Base-by-base conservation (phyloP, 2,888 invertebrate species). In the Parelbella ahira region DNA sequence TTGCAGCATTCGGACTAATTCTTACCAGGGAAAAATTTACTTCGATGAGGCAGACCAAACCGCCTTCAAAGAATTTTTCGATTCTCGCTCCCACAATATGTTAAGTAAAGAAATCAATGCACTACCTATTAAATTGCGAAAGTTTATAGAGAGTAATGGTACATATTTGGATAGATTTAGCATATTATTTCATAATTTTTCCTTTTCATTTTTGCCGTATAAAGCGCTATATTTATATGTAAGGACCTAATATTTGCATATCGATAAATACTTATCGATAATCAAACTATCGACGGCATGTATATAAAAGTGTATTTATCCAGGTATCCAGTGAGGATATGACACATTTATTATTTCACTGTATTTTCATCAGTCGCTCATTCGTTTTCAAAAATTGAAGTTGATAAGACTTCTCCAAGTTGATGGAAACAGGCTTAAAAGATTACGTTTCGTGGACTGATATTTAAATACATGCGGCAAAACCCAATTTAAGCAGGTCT, bases 121-220 rank as follows among this genome's bases (percentile, higher is more conserved):
- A 27, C 38, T 43, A 43, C 34, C 36, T 25, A 34, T 39, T 34
- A 45, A 12, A 33, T 24, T 9, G 34, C 15, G 25, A 25, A 25
- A 25, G 27, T 11, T 2, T 15, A 28, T 28, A 27, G 11, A 37
- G 5, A 37, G 8, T 21, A 37, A 24, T 20, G 37, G 19, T 37
- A 7, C 28, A 37, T 37, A 27, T 28, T 37, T 37, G 19, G 27
- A 37, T 28, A 12, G 29, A 37, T 10, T 37, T 15, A 37, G 29
- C 21, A 29, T 37, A 37, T 25, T 37, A 27, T 25, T 18, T 11
- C 19, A 24, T 4, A 12, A n/a, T 13, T 2, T 12, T 15, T 15
- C 15, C 15, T 27, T 13, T 13, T 27, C 27, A n/a, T n/a, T n/a
- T n/a, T n/a, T n/a, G n/a, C 27, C 27, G 3, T 27, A 27, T 13